Evolutionary conservation across 2,113 vertebrate species (phyloP), one percentile per base, ranked within the genome.

Genomic region (Clarias magur): DNA sequence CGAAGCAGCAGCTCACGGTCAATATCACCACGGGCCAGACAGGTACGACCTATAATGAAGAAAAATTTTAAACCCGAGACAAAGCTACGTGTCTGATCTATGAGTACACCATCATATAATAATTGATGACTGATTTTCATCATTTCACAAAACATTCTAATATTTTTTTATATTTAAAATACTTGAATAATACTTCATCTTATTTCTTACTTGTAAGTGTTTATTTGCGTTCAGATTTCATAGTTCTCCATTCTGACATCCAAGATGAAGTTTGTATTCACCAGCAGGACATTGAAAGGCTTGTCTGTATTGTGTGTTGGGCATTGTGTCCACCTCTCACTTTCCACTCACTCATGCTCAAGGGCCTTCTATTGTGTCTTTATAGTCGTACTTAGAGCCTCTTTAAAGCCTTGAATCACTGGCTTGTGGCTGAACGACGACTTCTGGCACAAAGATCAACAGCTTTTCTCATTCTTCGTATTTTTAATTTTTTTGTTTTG

Each of bases 11-110:
- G 0, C 94, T 95, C 0, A 91, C 93, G 12, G 90, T 96, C 88
- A 96, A 96, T 68, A 90, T 96, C 89, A 96, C 96, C 34, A 96
- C 95, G 3, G 94, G 95, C 38, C 96, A 96, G 91, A 96, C 95
- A 91, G 96, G 96, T 96, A 89, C 80, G 89, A 23, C 23, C 25
- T 48, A 65, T 67, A 5, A 30, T 48, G 0, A 2, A 30, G 13
- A 68, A 68, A 2, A 30, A 30, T 68, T 27, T 12, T 5, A 27
- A n/a, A 65, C 11, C 25, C n/a, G 62, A 65, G 25, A 2, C 10
- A n/a, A 65, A 67, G 4, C n/a, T 5, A 15, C 13, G 4, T 17
- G n/a, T 62, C 8, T 8, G 9, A 23, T 21, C 60, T 9, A 10
- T 2, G 7, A 23, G 60, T 62, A 12, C 62, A 65, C 10, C 25